Conservation (phyloP, 2,113 vertebrate species). For the Tenebrosternarchus preto region DNA sequence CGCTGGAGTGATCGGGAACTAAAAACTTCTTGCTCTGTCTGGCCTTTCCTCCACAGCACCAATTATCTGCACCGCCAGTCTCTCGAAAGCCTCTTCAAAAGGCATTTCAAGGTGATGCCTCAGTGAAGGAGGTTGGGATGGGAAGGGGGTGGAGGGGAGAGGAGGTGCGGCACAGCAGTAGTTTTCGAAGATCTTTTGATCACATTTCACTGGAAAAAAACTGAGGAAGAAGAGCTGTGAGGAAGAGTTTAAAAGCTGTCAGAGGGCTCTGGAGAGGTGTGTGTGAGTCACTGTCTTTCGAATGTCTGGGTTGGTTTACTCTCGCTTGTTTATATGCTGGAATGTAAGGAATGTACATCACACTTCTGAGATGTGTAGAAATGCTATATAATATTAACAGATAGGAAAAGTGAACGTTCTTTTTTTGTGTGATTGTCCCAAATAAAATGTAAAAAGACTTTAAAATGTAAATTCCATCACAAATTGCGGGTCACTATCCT, state of each 20-base stretch:
- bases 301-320: slow-evolving; percentile 49
- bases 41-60: slow-evolving; percentile 34
- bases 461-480: no score
- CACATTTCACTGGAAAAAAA: slow-evolving; percentile 41
- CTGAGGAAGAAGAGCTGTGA: background rate
- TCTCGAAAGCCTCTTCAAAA: slow-evolving; percentile 57
- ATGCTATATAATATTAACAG: no score
- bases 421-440: no score
- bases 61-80: slow-evolving; percentile 55
- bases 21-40: slow-evolving; percentile 24
- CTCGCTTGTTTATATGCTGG: slow-evolving; percentile 29
- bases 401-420: no score
- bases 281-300: slow-evolving; percentile 41
- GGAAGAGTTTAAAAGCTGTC: slow-evolving; percentile 46
- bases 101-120: slow-evolving; percentile 54
- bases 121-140: slow-evolving; percentile 28
- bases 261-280: slow-evolving; percentile 45
- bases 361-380: background rate
- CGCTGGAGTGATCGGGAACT: slow-evolving; percentile 14
- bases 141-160: background rate
- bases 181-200: slow-evolving; percentile 42
- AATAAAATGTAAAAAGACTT: no score
- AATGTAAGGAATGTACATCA: slow-evolving; percentile 13
- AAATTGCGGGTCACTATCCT: no score
- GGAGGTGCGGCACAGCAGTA: slow-evolving; percentile 7